Evolutionary conservation across 2,888 invertebrate genomes (phyloP).

Genomic region (Ypsolopha sequella): DNA sequence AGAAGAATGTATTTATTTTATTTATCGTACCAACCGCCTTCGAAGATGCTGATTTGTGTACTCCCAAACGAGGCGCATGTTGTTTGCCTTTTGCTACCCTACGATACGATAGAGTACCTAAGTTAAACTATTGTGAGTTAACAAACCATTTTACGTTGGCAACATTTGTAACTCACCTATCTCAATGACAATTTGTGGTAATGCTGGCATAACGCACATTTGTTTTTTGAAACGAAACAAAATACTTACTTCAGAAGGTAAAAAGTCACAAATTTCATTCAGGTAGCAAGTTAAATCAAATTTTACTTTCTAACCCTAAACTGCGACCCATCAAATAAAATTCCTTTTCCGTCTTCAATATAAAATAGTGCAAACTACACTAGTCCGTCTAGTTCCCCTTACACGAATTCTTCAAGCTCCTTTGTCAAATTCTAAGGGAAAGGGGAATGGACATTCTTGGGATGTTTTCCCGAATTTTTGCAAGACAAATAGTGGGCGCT

Average conservation of each 20-base stretch:
- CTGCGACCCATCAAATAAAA: neutral
- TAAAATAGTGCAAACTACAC: neutral
- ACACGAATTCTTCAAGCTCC: conserved; percentile 18
- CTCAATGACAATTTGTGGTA: too few species aligned
- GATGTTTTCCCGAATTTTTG: conserved; percentile 58
- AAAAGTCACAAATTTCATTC: neutral
- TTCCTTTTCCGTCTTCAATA: conserved; percentile 5
- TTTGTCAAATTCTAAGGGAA: conserved; percentile 16
- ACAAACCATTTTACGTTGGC: too few species aligned
- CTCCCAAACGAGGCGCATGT: conserved; percentile 1
- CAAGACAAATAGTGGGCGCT: conserved; percentile 58
- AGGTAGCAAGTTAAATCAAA: neutral
- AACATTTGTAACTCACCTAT: too few species aligned
- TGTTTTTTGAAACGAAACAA: too few species aligned
- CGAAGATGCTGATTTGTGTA: conserved; percentile 12
- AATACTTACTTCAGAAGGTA: too few species aligned
- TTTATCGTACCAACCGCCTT: neutral
- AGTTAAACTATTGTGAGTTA: neutral
- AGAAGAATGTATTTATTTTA: conserved; percentile 2
- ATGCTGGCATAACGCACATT: too few species aligned
- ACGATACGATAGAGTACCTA: neutral
- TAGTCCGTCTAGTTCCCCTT: conserved; percentile 12
- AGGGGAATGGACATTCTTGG: conserved; percentile 42
- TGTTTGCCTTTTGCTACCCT: neutral
- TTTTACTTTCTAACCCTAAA: conserved; percentile 8